Conservation (phyloP, 2,888 invertebrate genomes). For the Allophyes oxyacanthae region DNA sequence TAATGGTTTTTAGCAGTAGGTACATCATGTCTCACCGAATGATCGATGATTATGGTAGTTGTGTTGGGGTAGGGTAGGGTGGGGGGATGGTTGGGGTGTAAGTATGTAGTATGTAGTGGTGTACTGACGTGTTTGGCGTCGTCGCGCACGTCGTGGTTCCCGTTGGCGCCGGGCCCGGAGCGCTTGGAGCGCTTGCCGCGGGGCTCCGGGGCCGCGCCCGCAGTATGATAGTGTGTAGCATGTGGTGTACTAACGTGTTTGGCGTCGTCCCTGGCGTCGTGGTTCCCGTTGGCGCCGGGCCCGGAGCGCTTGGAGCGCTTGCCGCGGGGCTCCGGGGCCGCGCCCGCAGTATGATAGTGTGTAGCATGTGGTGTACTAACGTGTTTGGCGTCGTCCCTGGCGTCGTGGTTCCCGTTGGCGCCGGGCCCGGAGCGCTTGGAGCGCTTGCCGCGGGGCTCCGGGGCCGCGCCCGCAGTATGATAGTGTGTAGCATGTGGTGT, state of each 20-base stretch:
- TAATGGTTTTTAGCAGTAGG: too few species aligned
- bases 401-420: constrained; percentile 77
- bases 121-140: constrained; percentile 75
- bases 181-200: constrained; percentile 93
- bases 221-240: too few species aligned
- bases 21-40: too few species aligned
- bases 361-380: constrained; percentile 60
- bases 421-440: constrained; percentile 90
- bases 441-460: constrained; percentile 92
- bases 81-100: too few species aligned
- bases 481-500: too few species aligned
- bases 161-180: constrained; percentile 79
- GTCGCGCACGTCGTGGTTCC: constrained; percentile 74
- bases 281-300: constrained; percentile 76
- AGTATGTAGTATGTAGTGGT: too few species aligned
- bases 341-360: too few species aligned
- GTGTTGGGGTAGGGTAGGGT: too few species aligned
- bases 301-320: constrained; percentile 92
- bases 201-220: too few species aligned
- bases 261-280: constrained; percentile 73
- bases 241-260: constrained; percentile 69
- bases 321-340: too few species aligned
- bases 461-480: too few species aligned
- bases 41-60: too few species aligned
- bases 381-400: constrained; percentile 72